These are phyloP conservation scores for Umimayanthus chanpuru DNA, from an alignment of 92 coral and sea anemone genomes.

Conservation along the genomic window DNA sequence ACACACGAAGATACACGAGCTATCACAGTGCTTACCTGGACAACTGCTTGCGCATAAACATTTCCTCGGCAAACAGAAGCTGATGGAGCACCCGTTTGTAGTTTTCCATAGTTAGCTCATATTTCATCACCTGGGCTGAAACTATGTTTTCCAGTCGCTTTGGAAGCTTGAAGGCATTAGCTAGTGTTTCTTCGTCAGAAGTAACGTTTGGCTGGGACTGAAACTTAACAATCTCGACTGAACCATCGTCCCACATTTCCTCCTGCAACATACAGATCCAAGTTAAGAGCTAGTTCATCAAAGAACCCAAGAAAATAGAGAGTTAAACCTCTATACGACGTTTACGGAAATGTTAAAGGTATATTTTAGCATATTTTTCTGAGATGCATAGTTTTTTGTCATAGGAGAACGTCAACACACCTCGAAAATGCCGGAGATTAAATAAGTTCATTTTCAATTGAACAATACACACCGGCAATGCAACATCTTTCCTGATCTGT, in stretches of 20 bases:
- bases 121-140: slow-evolving; percentile 48
- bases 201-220: neutral
- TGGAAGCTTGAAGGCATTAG: slow-evolving; percentile 54
- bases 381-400: no score
- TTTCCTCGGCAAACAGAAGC: slow-evolving; percentile 70
- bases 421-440: no score
- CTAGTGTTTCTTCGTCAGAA: slow-evolving; percentile 34
- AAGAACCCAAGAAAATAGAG: neutral
- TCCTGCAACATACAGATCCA: slow-evolving; percentile 1
- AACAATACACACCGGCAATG: slow-evolving; percentile 9
- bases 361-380: no score
- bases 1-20: neutral
- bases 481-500: slow-evolving; percentile 33
- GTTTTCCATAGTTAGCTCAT: slow-evolving; percentile 44
- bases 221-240: slow-evolving; percentile 26
- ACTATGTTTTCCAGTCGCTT: slow-evolving; percentile 50
- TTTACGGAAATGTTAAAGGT: no score
- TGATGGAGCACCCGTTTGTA: slow-evolving; percentile 71
- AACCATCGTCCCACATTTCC: slow-evolving; percentile 44
- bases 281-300: no score
- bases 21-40: slow-evolving; percentile 51
- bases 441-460: no score
- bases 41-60: slow-evolving; percentile 57
- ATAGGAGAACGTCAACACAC: no score
- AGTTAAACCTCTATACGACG: neutral